These are phyloP conservation scores for Agrypnia vestita DNA, from an alignment of 1,140 invertebrate genomes.

Conservation along the genomic window DNA sequence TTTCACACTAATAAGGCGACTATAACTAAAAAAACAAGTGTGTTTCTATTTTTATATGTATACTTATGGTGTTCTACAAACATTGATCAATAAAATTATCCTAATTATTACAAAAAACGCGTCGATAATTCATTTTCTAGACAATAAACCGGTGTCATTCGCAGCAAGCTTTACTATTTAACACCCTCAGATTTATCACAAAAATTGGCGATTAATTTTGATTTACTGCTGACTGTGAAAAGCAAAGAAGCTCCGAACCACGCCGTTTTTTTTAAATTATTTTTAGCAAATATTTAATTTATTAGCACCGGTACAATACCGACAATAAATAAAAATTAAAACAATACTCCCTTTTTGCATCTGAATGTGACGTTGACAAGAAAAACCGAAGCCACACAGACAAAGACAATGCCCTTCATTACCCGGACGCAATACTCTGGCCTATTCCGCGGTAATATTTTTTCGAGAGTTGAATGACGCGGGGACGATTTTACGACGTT, in stretches of 20 bases:
- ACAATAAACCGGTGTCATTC: too few relatives aligned
- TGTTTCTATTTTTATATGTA: too few relatives aligned
- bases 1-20: too few relatives aligned
- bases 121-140: too few relatives aligned
- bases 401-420: constrained; percentile 44
- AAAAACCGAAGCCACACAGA: constrained; percentile 17
- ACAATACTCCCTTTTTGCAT: constrained; percentile 7
- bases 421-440: constrained; percentile 13
- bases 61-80: too few relatives aligned
- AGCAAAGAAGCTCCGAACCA: background rate
- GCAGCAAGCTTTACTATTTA: too few relatives aligned
- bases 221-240: background rate
- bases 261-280: background rate
- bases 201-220: background rate
- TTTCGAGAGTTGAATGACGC: constrained; percentile 25
- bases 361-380: constrained; percentile 12
- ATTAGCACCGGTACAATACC: background rate
- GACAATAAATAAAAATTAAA: constrained; percentile 27
- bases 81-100: too few relatives aligned
- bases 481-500: constrained; percentile 55
- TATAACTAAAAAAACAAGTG: too few relatives aligned
- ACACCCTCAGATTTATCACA: too few relatives aligned
- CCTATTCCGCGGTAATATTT: constrained; percentile 28
- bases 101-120: too few relatives aligned
- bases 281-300: too few relatives aligned